A percentile compares a stretch with the other conserved stretches of the same genome.
These are phyloP conservation scores for Solen grandis DNA, from an alignment of 1,140 invertebrate genomes.

Conservation along the genomic window DNA sequence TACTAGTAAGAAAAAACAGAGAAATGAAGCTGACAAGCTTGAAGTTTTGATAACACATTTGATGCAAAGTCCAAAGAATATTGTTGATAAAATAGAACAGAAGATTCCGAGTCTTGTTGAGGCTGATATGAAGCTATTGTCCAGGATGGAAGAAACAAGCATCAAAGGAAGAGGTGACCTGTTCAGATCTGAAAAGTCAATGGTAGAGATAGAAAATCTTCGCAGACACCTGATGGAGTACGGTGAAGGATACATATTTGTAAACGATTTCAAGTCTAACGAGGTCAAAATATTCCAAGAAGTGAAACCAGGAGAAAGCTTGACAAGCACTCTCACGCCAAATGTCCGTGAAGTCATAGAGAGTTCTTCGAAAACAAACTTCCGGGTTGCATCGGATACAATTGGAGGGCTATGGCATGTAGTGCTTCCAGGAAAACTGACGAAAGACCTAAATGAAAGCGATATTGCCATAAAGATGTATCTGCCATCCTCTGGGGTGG, in stretches of 20 bases:
- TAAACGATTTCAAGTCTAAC: constrained; percentile 43
- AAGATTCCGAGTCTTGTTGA: constrained; percentile 29
- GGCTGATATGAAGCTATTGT: constrained; percentile 24
- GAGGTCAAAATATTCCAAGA: constrained; percentile 30
- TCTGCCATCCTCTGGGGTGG: constrained; percentile 33
- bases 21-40: background rate
- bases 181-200: constrained; percentile 23
- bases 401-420: constrained; percentile 34
- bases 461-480: constrained; percentile 36
- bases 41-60: constrained; percentile 26
- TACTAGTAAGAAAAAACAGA: constrained; percentile 10
- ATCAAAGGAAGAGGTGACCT: background rate
- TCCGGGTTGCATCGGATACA: background rate
- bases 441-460: background rate
- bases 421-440: constrained; percentile 7
- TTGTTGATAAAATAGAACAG: constrained; percentile 17
- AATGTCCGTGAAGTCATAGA: background rate
- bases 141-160: constrained; percentile 4
- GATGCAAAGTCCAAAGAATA: constrained; percentile 33
- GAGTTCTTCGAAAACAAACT: no score
- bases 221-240: constrained; percentile 26
- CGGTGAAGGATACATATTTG: constrained; percentile 52
- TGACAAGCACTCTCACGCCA: constrained; percentile 13
- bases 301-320: constrained; percentile 2
- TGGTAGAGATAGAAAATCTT: constrained; percentile 38